Base-by-base conservation (phyloP, 1,140 invertebrate species). In the Diorhabda carinulata region DNA sequence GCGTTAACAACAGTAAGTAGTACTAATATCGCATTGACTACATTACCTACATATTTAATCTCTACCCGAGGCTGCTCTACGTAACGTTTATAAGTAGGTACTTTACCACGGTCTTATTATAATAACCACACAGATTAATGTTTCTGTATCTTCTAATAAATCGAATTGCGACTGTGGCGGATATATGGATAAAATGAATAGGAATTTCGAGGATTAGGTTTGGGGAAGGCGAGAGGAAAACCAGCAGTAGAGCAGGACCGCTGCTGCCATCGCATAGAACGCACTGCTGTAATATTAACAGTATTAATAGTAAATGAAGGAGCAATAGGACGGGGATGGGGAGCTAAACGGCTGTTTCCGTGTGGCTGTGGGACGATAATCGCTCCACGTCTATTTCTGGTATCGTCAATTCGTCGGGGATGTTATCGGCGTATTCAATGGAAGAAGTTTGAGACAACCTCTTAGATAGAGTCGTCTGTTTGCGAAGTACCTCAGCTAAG, bases 321-420 rank as follows among this genome's bases (percentile, higher is more conserved):
- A 66, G 60, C 57, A 43, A 63, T 42, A 44, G 64, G 67, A 67
- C 42, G 43, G 72, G 74, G 72, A 73, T 74, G 72, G 70, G 76
- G 74, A 76, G 83, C 86, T 94, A 95, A 80, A 95, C 93, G 77
- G 93, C 93, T 73, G 93, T 95, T 85, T 95, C 93, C 74, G 93
- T 95, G 84, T 96, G 93, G 86, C 92, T 94, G 85, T 94, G 92
- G 76, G 91, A 93, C 76, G 92, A 94, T 71, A 96, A 87, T 71
- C 92, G 89, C 83, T 95, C 93, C 77, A 95, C 92, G 84, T 94
- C 92, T 76, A 94, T 91, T 84, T 95, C 93, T 73, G 91, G 92
- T 80, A 94, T 90, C 81, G 91, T 90, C 79, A 95, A 87, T 83
- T 93, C 90, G 83, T 93, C 91, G 75, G 91, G 90, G 82, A 92